Evolutionary conservation across 1,140 invertebrate genomes (phyloP).

Genomic region (Pseudomyrmex dendroicus): DNA sequence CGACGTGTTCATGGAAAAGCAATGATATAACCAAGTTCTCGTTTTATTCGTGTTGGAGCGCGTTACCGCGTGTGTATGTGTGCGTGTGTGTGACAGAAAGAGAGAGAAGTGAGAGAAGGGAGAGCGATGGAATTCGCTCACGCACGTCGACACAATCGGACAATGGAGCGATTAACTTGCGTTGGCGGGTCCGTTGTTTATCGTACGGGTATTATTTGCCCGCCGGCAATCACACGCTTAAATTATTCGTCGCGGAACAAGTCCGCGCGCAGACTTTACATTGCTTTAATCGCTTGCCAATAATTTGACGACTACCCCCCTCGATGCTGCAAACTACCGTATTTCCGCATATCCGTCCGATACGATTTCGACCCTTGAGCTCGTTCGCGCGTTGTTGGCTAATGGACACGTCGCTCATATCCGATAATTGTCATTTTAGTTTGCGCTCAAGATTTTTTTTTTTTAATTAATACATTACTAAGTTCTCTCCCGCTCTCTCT

Average conservation of each 20-base stretch:
- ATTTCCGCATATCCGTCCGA: conserved; percentile 14
- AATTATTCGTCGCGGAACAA: conserved; percentile 77
- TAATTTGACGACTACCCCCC: conserved; percentile 69
- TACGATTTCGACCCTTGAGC: conserved; percentile 16
- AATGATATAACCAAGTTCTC: conserved; percentile 54
- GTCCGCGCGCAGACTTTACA: conserved; percentile 74
- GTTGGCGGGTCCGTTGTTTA: conserved; percentile 77
- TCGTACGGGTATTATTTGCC: conserved; percentile 77
- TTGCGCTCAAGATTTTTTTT: background rate
- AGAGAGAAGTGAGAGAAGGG: background rate
- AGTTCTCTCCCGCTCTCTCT: background rate
- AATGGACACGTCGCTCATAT: conserved; percentile 15
- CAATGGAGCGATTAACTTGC: conserved; percentile 82
- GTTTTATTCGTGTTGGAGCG: conserved; percentile 45
- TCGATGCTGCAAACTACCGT: conserved; percentile 55
- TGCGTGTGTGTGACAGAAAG: too few species aligned
- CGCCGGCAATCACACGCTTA: conserved; percentile 78
- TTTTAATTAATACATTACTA: conserved; percentile 14
- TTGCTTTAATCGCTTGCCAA: conserved; percentile 78
- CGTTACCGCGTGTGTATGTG: background rate
- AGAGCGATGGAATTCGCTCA: conserved; percentile 72
- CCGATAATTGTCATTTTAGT: background rate
- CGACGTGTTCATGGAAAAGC: conserved; percentile 35
- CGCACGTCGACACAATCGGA: conserved; percentile 74
- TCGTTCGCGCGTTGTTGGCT: background rate